Conservation (phyloP, 2,113 vertebrate species). For the Aplodontia rufa region DNA sequence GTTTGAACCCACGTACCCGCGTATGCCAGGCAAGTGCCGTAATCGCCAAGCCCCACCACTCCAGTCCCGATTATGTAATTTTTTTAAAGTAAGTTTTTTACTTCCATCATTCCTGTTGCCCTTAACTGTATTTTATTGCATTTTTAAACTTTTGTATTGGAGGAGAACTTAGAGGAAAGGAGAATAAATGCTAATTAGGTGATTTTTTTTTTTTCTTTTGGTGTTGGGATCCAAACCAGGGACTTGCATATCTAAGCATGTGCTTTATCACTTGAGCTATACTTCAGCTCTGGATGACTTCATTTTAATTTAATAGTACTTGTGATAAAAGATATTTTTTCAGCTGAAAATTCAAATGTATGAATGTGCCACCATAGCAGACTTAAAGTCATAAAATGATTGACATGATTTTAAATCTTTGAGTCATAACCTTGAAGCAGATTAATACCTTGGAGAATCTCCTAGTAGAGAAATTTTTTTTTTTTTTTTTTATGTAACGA, state of each 20-base stretch:
- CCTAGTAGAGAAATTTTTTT: neutral
- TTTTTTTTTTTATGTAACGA: neutral
- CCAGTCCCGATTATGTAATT: too few species aligned
- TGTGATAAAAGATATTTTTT: neutral
- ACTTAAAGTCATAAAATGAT: neutral
- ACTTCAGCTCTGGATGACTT: neutral
- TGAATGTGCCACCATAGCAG: neutral
- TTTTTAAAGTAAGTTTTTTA: neutral
- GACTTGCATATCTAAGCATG: neutral
- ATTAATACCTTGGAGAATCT: neutral
- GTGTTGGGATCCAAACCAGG: neutral
- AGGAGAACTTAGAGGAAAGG: neutral
- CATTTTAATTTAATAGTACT: constrained; percentile 4
- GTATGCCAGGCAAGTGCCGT: too few species aligned
- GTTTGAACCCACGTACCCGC: too few species aligned
- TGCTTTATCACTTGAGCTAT: neutral
- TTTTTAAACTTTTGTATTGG: neutral
- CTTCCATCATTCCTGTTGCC: neutral
- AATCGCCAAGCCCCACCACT: too few species aligned
- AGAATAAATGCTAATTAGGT: neutral
- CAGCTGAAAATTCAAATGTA: neutral
- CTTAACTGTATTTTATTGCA: neutral
- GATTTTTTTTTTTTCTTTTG: neutral
- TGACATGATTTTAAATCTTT: neutral
- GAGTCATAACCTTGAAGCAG: neutral